A percentile compares a stretch with the other conserved stretches of the same genome.
phyloP scores from a whole-genome alignment of 92 coral and sea anemone species.

The Siderastrea radians region DNA sequence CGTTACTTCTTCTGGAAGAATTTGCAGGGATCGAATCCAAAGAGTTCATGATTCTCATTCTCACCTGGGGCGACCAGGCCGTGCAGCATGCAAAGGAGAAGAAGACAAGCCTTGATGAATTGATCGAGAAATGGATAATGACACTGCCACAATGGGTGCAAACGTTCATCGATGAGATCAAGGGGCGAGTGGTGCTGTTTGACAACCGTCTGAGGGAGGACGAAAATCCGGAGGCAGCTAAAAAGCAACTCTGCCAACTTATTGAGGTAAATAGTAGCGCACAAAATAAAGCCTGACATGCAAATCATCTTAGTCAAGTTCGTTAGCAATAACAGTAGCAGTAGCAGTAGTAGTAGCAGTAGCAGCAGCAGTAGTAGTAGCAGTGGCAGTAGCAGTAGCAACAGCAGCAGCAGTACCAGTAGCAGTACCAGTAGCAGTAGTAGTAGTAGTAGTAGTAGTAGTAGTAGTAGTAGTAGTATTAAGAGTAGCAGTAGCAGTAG shows the following conservation, averaged over 20 bases:
- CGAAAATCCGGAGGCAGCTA: not conserved
- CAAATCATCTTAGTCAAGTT: no score
- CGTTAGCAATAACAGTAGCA: no score
- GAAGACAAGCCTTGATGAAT: not conserved
- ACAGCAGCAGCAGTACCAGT: not conserved
- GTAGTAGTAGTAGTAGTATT: no score
- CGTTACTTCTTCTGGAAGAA: not conserved
- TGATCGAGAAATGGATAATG: not conserved
- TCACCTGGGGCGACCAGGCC: constrained; percentile 23
- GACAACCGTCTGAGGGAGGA: constrained; percentile 2
- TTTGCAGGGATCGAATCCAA: constrained; percentile 2
- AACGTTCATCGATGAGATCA: not conserved
- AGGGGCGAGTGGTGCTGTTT: constrained; percentile 14
- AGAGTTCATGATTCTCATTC: constrained; percentile 6
- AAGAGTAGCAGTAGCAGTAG: no score
- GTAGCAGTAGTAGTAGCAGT: not conserved
- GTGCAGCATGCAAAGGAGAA: not conserved
- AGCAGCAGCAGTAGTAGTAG: not conserved
- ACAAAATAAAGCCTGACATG: no score
- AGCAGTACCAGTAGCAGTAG: not conserved
- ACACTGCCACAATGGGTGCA: constrained; percentile 20
- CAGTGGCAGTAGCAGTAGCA: not conserved
- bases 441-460: not conserved
- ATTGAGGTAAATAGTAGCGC: constrained; percentile 10
- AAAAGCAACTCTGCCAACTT: not conserved